These are phyloP conservation scores for Zapornia atra DNA, from an alignment of 2,113 vertebrate genomes.

Conservation along the genomic window DNA sequence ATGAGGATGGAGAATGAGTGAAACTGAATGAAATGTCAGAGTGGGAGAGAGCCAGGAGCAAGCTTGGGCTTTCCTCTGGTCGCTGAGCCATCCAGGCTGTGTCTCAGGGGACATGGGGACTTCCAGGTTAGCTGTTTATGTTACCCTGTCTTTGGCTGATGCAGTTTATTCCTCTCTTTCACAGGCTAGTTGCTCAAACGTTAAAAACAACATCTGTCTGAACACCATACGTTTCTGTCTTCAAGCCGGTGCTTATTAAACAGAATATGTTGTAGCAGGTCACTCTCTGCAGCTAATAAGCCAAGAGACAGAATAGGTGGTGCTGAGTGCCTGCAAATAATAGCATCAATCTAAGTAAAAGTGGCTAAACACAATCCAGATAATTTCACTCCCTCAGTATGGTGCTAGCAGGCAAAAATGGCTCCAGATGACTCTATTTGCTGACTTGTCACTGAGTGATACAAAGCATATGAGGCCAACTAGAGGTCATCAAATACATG, in stretches of 20 bases:
- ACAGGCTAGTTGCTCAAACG: neutral
- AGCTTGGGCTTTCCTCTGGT: neutral
- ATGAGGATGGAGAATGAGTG: neutral
- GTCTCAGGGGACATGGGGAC: neutral
- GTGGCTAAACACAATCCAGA: neutral
- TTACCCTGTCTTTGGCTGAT: neutral
- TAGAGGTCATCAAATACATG: conserved; percentile 1
- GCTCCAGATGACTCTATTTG: conserved; percentile 4
- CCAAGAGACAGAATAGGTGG: neutral
- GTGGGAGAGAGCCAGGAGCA: accelerated
- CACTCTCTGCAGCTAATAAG: neutral
- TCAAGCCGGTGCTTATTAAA: neutral
- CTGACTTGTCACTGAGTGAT: conserved; percentile 25
- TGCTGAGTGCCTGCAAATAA: neutral
- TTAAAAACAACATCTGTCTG: neutral
- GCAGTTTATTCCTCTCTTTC: neutral
- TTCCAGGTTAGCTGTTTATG: neutral
- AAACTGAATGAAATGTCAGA: neutral
- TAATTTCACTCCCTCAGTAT: neutral
- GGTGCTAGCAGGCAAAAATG: conserved; percentile 1
- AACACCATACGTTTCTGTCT: neutral
- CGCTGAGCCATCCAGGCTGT: neutral
- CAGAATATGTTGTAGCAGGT: neutral
- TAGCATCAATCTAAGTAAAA: conserved; percentile 11
- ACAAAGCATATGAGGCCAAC: conserved; percentile 47